A percentile compares a stretch with the other conserved stretches of the same genome.
Conservation (phyloP, 2,113 vertebrate species). For the Hydrolagus affinis region DNA sequence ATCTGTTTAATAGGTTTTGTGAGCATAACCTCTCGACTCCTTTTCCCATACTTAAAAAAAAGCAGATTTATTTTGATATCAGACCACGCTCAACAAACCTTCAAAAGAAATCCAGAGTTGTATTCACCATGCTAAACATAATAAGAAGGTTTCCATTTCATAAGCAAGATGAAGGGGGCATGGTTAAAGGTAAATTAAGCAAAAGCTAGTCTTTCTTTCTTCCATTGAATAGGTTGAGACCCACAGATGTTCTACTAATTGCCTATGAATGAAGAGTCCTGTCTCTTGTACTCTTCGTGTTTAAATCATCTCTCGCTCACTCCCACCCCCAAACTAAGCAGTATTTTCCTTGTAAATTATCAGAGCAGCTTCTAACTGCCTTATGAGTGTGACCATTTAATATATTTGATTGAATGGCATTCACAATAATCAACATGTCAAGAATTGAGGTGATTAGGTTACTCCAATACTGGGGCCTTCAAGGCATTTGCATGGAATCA, state of each 20-base stretch:
- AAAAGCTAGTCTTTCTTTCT: not conserved
- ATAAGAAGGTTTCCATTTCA: not conserved
- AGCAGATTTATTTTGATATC: not conserved
- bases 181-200: not conserved
- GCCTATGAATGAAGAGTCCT: constrained; percentile 15
- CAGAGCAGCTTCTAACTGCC: not conserved
- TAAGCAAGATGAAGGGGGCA: not conserved
- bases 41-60: not conserved
- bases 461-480: not conserved
- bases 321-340: constrained; percentile 10
- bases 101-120: too few relatives aligned
- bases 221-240: not conserved
- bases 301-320: not conserved
- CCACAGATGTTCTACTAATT: constrained; percentile 17
- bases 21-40: not conserved
- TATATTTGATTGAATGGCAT: not conserved
- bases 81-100: not conserved
- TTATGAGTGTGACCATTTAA: not conserved
- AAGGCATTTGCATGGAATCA: not conserved
- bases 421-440: not conserved
- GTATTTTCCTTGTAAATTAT: not conserved
- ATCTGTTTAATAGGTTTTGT: not conserved
- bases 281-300: not conserved
- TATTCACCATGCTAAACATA: not conserved
- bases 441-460: not conserved